These are phyloP conservation scores for Callocephalon fimbriatum DNA, from an alignment of 2,113 vertebrate species.

Conservation along the genomic window DNA sequence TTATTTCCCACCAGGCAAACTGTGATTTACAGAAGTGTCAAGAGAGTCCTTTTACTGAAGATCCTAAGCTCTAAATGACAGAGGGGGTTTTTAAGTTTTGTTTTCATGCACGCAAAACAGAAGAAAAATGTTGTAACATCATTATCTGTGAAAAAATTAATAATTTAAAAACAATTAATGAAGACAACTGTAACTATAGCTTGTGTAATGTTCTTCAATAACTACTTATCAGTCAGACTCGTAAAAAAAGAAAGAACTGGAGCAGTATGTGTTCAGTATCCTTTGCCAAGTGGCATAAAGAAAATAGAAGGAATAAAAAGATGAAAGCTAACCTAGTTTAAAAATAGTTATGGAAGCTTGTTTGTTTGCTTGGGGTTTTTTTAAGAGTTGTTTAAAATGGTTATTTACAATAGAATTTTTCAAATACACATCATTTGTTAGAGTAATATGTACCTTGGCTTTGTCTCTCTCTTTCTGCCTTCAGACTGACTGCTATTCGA, in stretches of 20 bases:
- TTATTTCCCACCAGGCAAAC: neutral
- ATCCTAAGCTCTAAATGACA: neutral
- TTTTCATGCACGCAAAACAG: neutral
- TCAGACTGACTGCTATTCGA: neutral
- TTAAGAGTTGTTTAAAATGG: neutral
- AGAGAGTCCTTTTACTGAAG: neutral
- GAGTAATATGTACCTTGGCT: neutral
- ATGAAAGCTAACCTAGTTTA: conserved; percentile 37
- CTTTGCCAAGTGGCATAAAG: neutral
- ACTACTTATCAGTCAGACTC: neutral
- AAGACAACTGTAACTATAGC: neutral
- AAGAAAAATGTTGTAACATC: neutral
- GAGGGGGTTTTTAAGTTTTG: neutral
- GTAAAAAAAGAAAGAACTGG: neutral
- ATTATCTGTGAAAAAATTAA: neutral
- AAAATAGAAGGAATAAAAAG: conserved; percentile 27
- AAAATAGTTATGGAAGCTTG: conserved; percentile 2
- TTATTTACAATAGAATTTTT: conserved; percentile 24
- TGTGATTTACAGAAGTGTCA: neutral
- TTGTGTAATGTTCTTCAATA: neutral
- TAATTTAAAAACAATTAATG: neutral
- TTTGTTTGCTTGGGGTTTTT: neutral
- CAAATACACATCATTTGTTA: conserved; percentile 41
- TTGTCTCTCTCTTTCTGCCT: neutral
- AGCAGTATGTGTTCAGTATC: neutral